Evolutionary conservation across 2,113 vertebrate genomes (phyloP).

Genomic region (Copsychus sechellarum): DNA sequence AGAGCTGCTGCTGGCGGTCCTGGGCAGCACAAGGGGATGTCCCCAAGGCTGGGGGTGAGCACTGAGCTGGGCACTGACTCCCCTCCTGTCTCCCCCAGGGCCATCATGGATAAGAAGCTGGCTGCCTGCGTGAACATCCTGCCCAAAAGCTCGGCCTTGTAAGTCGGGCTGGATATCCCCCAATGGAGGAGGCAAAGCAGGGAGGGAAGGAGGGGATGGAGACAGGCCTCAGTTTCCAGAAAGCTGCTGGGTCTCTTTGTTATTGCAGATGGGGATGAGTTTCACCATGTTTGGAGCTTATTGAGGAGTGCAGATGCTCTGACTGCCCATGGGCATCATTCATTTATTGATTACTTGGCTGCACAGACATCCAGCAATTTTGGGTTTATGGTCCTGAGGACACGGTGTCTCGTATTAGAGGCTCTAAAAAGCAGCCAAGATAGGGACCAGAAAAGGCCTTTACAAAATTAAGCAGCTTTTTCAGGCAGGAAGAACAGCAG

Average conservation of each 20-base stretch:
- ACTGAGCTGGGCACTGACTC: neutral
- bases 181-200: rapidly evolving
- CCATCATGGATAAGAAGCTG: slow-evolving; percentile 86
- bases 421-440: neutral
- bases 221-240: neutral
- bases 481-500: neutral
- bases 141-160: slow-evolving; percentile 82
- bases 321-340: neutral
- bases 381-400: neutral
- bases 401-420: neutral
- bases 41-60: neutral
- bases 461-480: neutral
- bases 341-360: neutral
- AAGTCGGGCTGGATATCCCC: slow-evolving; percentile 59
- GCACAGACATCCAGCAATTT: neutral
- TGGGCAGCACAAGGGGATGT: neutral
- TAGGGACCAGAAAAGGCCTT: neutral
- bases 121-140: slow-evolving; percentile 86
- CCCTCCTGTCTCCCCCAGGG: slow-evolving; percentile 68
- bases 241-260: neutral
- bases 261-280: neutral
- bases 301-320: neutral
- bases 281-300: neutral
- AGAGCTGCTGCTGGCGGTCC: neutral
- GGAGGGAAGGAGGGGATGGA: neutral